Percentiles rank a stretch among this genome's conserved stretches.
Conservation (phyloP, 2,888 invertebrate species). For the Drosophila testacea region DNA sequence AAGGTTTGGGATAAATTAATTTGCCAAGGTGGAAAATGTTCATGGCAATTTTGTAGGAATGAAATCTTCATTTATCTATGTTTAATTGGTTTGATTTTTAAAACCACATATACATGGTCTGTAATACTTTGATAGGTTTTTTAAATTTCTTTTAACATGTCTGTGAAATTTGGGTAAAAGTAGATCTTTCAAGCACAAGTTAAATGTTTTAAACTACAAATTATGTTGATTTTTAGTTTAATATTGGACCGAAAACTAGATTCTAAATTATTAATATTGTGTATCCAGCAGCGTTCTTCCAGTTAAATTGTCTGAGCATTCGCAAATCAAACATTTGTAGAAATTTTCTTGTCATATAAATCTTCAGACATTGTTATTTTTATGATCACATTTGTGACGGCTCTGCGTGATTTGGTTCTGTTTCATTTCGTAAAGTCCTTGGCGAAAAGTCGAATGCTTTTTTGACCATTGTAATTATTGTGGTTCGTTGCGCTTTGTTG, state of each 20-base stretch:
- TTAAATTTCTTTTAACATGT: no score
- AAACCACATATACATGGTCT: neutral
- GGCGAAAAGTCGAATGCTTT: conserved; percentile 32
- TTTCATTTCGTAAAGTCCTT: conserved; percentile 51
- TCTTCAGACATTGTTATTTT: conserved; percentile 12
- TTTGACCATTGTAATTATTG: conserved; percentile 59
- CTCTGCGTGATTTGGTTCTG: conserved; percentile 49
- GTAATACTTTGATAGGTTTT: neutral
- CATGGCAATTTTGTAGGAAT: no score
- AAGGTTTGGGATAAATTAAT: no score
- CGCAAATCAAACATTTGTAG: conserved; percentile 1
- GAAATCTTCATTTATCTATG: no score
- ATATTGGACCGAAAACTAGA: no score
- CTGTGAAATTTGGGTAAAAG: no score
- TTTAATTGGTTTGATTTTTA: no score
- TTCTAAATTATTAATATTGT: no score
- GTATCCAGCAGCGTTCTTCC: neutral
- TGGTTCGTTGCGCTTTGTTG: conserved; percentile 55
- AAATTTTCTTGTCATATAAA: neutral
- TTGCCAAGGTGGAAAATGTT: no score
- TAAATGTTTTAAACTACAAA: no score
- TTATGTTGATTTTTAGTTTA: no score
- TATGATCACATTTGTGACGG: conserved; percentile 31
- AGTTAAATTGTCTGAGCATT: neutral
- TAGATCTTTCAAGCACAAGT: no score